A percentile compares a stretch with the other conserved stretches of the same genome.
These are phyloP conservation scores for Bombus haemorrhoidalis DNA, from an alignment of 1,140 invertebrate species.

Conservation along the genomic window DNA sequence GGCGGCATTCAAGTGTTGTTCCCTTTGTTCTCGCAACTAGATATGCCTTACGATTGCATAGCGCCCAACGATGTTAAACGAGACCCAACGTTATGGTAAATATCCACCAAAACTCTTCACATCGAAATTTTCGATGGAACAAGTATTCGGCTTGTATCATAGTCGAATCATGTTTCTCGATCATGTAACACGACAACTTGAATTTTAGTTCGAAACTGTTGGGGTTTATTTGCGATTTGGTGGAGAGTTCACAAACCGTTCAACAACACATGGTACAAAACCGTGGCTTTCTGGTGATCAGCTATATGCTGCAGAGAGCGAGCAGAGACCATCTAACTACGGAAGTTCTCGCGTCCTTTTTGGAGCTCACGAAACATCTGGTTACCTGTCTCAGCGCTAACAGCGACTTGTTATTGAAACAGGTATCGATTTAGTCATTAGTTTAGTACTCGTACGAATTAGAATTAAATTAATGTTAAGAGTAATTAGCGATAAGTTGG, in stretches of 20 bases:
- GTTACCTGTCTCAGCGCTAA: constrained; percentile 96
- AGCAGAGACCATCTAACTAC: constrained; percentile 96
- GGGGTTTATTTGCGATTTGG: constrained; percentile 98
- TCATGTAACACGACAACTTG: not conserved
- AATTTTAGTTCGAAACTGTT: constrained; percentile 95
- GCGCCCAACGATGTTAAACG: constrained; percentile 89
- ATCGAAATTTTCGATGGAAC: not conserved
- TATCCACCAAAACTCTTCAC: not conserved
- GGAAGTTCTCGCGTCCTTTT: constrained; percentile 95
- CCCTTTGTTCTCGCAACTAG: constrained; percentile 98
- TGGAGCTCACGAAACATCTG: constrained; percentile 97
- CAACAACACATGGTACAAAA: constrained; percentile 99
- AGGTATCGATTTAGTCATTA: constrained; percentile 84
- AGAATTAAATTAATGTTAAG: not conserved
- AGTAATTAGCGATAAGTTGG: not conserved
- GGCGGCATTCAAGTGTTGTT: constrained; percentile 99
- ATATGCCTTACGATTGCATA: constrained; percentile 93
- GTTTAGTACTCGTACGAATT: constrained; percentile 17
- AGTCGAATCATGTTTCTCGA: not conserved
- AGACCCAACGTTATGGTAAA: constrained; percentile 93
- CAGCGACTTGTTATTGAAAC: constrained; percentile 97
- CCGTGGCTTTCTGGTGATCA: constrained; percentile 98
- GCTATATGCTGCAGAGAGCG: constrained; percentile 97
- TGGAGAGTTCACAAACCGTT: constrained; percentile 97
- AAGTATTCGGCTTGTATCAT: too few relatives aligned